Conservation (phyloP, 2,888 invertebrate species). For the Watsonalla binaria region DNA sequence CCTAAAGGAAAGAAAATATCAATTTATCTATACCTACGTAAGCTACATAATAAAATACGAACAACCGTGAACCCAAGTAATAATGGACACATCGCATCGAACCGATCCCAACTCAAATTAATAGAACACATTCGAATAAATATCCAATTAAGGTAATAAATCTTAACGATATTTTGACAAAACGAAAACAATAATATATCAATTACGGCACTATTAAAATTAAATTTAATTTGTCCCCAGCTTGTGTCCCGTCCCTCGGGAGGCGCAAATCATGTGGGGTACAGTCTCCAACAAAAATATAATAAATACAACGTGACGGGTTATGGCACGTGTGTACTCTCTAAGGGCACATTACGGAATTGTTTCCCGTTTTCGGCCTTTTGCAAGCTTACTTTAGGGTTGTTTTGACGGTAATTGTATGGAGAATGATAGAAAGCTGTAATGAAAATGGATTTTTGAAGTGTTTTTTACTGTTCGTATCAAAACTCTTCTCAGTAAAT, state of each 20-base stretch:
- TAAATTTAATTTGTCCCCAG: conserved; percentile 38
- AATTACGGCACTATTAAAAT: conserved; percentile 46
- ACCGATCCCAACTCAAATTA: background rate
- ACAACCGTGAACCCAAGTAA: too few relatives aligned
- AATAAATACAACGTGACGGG: conserved; percentile 37
- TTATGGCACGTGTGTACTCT: conserved; percentile 40
- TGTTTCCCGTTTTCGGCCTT: conserved; percentile 28
- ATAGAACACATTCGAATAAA: background rate
- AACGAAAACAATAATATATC: conserved; percentile 30
- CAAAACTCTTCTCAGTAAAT: too few relatives aligned
- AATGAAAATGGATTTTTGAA: too few relatives aligned
- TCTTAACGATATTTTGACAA: conserved; percentile 13
- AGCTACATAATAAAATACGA: too few relatives aligned
- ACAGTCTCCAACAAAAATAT: conserved; percentile 43
- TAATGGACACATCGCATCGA: too few relatives aligned
- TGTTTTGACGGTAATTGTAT: background rate
- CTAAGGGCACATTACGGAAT: conserved; percentile 41
- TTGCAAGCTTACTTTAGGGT: conserved; percentile 14
- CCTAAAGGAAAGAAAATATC: too few relatives aligned
- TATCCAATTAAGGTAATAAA: background rate
- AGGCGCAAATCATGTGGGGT: conserved; percentile 45
- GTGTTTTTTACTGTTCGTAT: too few relatives aligned
- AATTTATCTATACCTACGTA: too few relatives aligned
- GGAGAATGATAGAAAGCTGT: background rate
- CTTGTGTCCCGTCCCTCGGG: conserved; percentile 25